A percentile compares a stretch with the other conserved stretches of the same genome.
Evolutionary conservation across 2,113 vertebrate genomes (phyloP).

Genomic region (mouse (Mus musculus)): GRCm39 chr3:99165001-99165500

Average conservation of each 20-base stretch:
- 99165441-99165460: neutral
- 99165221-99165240: neutral
- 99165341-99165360: neutral
- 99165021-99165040: neutral
- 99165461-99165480: neutral
- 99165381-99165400: neutral
- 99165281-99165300: neutral
- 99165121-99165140: neutral
- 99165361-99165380: neutral
- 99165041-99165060: neutral
- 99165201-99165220: constrained; percentile 41
- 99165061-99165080: rapidly evolving
- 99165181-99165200: neutral
- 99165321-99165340: neutral
- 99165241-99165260: neutral
- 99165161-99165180: neutral
- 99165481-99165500: neutral
- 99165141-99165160: neutral
- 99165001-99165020: neutral
- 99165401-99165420: neutral
- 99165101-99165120: neutral
- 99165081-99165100: neutral
- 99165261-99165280: neutral
- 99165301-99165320: neutral
- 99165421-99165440: neutral